Percentiles rank a stretch among this genome's conserved stretches.
These are phyloP conservation scores for Babyrousa celebensis DNA, from an alignment of 2,797 vertebrate species.

Conservation along the genomic window DNA sequence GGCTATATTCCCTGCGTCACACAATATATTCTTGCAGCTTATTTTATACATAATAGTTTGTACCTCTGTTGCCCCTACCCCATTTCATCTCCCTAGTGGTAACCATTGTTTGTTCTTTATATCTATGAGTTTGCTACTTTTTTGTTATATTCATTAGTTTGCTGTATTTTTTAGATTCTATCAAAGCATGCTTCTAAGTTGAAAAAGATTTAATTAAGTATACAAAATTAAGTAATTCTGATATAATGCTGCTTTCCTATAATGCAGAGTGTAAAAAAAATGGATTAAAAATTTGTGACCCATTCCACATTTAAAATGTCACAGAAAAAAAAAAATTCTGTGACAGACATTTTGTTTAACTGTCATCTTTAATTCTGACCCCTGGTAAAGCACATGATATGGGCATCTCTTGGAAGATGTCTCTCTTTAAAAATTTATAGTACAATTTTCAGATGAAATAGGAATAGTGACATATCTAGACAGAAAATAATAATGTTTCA, in stretches of 20 bases:
- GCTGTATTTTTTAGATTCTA: not conserved
- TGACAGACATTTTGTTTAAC: constrained; percentile 4
- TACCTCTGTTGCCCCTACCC: not conserved
- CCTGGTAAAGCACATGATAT: not conserved
- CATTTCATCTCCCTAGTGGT: not conserved
- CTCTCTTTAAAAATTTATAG: not conserved
- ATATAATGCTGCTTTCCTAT: not conserved
- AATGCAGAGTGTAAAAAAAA: not conserved
- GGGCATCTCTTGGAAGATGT: not conserved
- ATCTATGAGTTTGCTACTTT: too few species aligned
- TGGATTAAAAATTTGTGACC: not conserved
- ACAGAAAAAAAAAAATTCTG: constrained; percentile 2
- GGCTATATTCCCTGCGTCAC: too few species aligned
- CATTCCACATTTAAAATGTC: constrained; percentile 44
- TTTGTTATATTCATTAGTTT: not conserved
- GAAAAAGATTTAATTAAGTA: not conserved
- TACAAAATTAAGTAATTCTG: constrained; percentile 38
- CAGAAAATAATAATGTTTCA: not conserved
- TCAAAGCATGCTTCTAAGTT: not conserved
- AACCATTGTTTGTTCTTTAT: not conserved
- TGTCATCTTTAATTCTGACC: not conserved
- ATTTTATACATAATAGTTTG: not conserved
- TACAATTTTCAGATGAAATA: constrained; percentile 28
- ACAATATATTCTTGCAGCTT: too few species aligned
- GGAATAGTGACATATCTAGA: not conserved